Evolutionary conservation across 1,140 invertebrate species (phyloP), one percentile per base, ranked within the genome.

Genomic region (Caenorhabditis tropicalis): DNA sequence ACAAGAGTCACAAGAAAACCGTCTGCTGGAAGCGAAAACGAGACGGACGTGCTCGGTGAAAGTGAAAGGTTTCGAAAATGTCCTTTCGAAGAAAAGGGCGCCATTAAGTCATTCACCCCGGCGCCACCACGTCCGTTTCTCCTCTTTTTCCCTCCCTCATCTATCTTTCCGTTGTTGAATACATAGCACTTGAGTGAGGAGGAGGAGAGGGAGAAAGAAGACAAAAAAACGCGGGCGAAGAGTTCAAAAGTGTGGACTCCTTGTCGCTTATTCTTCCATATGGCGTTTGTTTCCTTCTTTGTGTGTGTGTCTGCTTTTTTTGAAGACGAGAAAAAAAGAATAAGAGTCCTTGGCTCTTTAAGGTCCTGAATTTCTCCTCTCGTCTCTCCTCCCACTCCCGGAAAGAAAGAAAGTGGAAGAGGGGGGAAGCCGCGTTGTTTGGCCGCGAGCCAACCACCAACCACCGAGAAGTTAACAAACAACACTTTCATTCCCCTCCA

Each of bases 221-320:
- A 24, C 15, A 43, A 24, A 46, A 24, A 24, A 12, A n/a, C n/a
- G n/a, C n/a, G n/a, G n/a, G n/a, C n/a, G 29, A 31, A 15, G 36
- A 74, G 65, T 74, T 74, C 65, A 43, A 74, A 74, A 74, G 65
- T 74, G 36, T 74, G 65, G 65, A 74, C 65, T 74, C 65, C 65
- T 15, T 7, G 21, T 12, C 24, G 21, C 24, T 56, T 27, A 27
- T 56, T 56, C 36, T 74, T 10, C 21, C 36, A 39, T 21, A 21
- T 12, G 65, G 33, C 21, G 29, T 74, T 27, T 46, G 2, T 24
- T 43, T 1, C 21, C 21, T 74, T 43, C 16, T 74, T 46, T 12
- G 43, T 74, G 31, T 74, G 4, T n/a, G 39, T 12, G 21, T 46
- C 65, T 36, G n/a, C n/a, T n/a, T n/a, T n/a, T n/a, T n/a, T n/a